Evolutionary conservation across 2,113 vertebrate species (phyloP).

Genomic region (Heterocephalus glaber): DNA sequence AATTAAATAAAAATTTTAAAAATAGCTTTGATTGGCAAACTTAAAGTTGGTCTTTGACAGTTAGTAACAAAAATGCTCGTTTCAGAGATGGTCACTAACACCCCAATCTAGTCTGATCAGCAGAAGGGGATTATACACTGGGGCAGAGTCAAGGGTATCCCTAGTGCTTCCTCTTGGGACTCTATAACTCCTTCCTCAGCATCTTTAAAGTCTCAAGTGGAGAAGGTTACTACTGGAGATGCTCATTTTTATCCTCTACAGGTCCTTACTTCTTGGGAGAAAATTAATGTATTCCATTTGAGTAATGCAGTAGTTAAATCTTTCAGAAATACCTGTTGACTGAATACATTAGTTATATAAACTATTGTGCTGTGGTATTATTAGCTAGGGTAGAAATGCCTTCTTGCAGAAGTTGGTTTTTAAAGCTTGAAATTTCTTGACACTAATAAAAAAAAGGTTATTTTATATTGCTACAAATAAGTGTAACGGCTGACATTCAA

Average conservation of each 20-base stretch:
- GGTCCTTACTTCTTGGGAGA: neutral
- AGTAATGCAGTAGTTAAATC: neutral
- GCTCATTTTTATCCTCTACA: neutral
- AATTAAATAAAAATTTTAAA: neutral
- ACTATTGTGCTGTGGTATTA: neutral
- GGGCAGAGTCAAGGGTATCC: neutral
- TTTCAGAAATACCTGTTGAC: neutral
- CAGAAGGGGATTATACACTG: neutral
- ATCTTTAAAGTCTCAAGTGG: conserved; percentile 11
- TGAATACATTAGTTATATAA: neutral
- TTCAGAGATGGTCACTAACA: conserved; percentile 33
- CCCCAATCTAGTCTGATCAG: neutral
- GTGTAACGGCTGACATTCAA: neutral
- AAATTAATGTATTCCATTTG: neutral
- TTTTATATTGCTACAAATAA: neutral
- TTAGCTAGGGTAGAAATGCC: neutral
- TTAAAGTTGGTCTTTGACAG: neutral
- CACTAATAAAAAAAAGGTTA: neutral
- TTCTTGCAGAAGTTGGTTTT: neutral
- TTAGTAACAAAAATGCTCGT: conserved; percentile 23
- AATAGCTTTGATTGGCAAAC: conserved; percentile 22
- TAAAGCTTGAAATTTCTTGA: neutral
- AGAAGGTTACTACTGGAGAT: neutral
- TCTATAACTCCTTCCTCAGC: neutral
- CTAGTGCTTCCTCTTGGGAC: neutral